These are phyloP conservation scores for Conus canariensis DNA, from an alignment of 2,888 invertebrate species.

Conservation along the genomic window DNA sequence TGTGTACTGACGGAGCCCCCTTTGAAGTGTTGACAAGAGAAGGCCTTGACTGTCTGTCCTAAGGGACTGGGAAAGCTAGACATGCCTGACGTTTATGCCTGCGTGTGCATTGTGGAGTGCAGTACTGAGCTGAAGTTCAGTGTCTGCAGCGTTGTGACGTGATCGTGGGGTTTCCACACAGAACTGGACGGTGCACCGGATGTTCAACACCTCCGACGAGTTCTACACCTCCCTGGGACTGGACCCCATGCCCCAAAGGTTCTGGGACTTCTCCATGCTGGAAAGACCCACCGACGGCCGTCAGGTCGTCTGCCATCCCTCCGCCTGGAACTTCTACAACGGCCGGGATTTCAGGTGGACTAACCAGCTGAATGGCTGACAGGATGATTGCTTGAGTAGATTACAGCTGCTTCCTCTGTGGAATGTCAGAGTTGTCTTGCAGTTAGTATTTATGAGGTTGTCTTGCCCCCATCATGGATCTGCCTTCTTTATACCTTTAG, in stretches of 20 bases:
- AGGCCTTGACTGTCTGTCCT: no score
- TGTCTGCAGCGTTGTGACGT: background rate
- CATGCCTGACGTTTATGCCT: background rate
- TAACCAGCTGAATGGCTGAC: no score
- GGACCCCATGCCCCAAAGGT: conserved; percentile 89
- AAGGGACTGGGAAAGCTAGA: no score
- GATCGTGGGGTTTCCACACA: conserved; percentile 71
- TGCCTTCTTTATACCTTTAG: no score
- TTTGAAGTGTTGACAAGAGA: no score
- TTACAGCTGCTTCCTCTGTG: background rate
- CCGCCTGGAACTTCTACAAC: conserved; percentile 93
- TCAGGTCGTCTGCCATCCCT: conserved; percentile 85
- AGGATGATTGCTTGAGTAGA: background rate
- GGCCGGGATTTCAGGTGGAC: conserved; percentile 89
- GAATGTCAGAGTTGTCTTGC: background rate
- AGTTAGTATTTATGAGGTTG: no score
- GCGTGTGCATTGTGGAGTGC: no score
- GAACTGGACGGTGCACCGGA: conserved; percentile 80
- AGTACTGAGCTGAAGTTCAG: no score
- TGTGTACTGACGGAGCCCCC: no score
- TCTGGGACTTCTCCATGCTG: conserved; percentile 91
- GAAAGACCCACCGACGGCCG: conserved; percentile 86
- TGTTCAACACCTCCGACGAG: conserved; percentile 79
- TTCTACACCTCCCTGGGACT: conserved; percentile 80
- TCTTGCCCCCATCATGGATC: no score